Percentiles rank a stretch among this genome's conserved stretches.
phyloP scores from a whole-genome alignment of 2,888 invertebrate genomes.

The Trachelus iudaicus region DNA sequence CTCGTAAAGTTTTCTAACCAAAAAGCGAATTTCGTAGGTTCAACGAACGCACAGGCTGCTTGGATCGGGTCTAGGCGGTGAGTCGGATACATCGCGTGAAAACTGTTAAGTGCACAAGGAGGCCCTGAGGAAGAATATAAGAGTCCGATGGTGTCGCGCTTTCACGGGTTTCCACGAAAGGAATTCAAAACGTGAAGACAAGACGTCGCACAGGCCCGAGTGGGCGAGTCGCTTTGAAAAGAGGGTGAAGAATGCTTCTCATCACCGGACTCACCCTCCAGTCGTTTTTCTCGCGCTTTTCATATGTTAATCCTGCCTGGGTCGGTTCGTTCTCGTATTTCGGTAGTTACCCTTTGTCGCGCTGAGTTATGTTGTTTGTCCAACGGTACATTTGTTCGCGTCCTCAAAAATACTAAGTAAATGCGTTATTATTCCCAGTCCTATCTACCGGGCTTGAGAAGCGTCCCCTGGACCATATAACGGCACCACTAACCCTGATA shows the following conservation, averaged over 20 bases:
- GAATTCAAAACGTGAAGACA: not conserved
- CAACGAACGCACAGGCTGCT: not conserved
- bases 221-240: not conserved
- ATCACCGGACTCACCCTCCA: constrained; percentile 1
- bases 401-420: constrained; percentile 12
- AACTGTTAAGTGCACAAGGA: not conserved
- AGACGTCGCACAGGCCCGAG: not conserved
- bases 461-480: not conserved
- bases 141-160: not conserved
- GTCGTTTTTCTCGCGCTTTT: constrained; percentile 18
- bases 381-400: constrained; percentile 16
- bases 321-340: constrained; percentile 12
- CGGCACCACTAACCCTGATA: not conserved
- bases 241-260: constrained; percentile 5
- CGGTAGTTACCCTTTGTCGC: constrained; percentile 16
- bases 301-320: constrained; percentile 16
- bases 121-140: not conserved
- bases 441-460: not conserved
- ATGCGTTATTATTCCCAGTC: constrained; percentile 11
- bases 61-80: not conserved
- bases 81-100: not conserved
- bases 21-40: not conserved
- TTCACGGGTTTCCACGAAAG: not conserved
- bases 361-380: constrained; percentile 17
- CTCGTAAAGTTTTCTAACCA: not conserved